Percentiles rank a stretch among this genome's conserved stretches.
Evolutionary conservation across 2,888 invertebrate species (phyloP).

Genomic region (Thumatha senex): DNA sequence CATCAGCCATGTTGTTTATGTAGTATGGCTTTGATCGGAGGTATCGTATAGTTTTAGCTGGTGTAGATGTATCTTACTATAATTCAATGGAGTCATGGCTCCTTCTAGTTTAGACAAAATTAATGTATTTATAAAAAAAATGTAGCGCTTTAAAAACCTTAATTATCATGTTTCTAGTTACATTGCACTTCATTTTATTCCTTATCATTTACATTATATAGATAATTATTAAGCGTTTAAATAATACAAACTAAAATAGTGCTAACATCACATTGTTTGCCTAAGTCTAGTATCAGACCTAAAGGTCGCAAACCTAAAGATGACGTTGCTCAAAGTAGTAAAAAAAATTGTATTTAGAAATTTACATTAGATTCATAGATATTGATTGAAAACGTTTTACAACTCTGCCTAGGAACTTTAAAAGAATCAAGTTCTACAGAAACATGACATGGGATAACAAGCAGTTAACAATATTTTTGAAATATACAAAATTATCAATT

Average conservation of each 20-base stretch:
- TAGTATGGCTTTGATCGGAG: too few species aligned
- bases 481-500: too few species aligned
- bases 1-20: too few species aligned
- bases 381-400: conserved; percentile 37
- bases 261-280: conserved; percentile 62
- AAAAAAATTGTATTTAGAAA: conserved; percentile 23
- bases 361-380: conserved; percentile 19
- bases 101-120: too few species aligned
- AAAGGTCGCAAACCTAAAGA: conserved; percentile 35
- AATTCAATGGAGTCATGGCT: too few species aligned
- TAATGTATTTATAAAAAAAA: too few species aligned
- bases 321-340: conserved; percentile 23
- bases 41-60: too few species aligned
- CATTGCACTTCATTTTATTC: too few species aligned
- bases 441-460: conserved; percentile 20
- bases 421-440: conserved; percentile 20
- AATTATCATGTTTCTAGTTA: too few species aligned
- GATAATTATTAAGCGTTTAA: conserved; percentile 37
- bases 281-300: conserved; percentile 43
- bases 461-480: background rate
- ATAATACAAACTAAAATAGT: conserved; percentile 48
- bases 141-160: too few species aligned
- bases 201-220: too few species aligned
- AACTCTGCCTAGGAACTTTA: conserved; percentile 38
- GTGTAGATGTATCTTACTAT: too few species aligned